Conservation (phyloP, 2,888 invertebrate species). For the Drosophila koepferae region DNA sequence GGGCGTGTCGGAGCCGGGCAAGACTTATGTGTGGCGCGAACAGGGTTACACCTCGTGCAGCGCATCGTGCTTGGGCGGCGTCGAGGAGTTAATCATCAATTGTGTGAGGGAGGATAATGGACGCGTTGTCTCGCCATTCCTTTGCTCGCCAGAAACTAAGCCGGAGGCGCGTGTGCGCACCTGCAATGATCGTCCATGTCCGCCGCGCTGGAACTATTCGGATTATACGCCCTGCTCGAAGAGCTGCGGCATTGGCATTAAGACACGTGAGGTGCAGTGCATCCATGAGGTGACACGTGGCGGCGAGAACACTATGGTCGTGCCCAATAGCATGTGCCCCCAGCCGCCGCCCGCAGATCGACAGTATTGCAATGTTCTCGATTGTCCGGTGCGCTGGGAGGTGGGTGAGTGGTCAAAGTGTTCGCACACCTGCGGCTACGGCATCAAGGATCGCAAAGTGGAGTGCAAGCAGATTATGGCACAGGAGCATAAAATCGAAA, state of each 20-base stretch:
- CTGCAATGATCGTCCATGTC: constrained; percentile 98
- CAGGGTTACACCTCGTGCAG: constrained; percentile 97
- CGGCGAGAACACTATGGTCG: constrained; percentile 94
- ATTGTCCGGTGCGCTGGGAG: constrained; percentile 97
- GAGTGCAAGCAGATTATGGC: constrained; percentile 97
- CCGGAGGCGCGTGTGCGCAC: constrained; percentile 95
- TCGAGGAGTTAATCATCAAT: constrained; percentile 94
- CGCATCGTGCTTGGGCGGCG: constrained; percentile 96
- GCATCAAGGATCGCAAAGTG: constrained; percentile 92
- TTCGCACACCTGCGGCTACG: constrained; percentile 96
- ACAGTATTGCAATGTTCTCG: constrained; percentile 95
- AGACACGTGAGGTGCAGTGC: constrained; percentile 91
- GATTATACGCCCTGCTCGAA: constrained; percentile 96
- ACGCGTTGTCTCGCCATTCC: constrained; percentile 93
- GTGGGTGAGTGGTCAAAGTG: constrained; percentile 96
- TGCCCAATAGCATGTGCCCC: constrained; percentile 96
- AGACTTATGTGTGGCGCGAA: constrained; percentile 95
- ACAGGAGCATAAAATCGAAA: constrained; percentile 94
- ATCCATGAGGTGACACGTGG: constrained; percentile 91
- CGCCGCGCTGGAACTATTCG: constrained; percentile 96
- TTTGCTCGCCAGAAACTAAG: constrained; percentile 94
- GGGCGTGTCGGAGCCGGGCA: constrained; percentile 90
- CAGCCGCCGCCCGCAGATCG: constrained; percentile 95
- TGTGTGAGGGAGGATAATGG: constrained; percentile 95
- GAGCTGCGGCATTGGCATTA: constrained; percentile 97